Evolutionary conservation across 1,140 invertebrate species (phyloP).

Genomic region (Pachyrhynchus sulphureomaculatus): DNA sequence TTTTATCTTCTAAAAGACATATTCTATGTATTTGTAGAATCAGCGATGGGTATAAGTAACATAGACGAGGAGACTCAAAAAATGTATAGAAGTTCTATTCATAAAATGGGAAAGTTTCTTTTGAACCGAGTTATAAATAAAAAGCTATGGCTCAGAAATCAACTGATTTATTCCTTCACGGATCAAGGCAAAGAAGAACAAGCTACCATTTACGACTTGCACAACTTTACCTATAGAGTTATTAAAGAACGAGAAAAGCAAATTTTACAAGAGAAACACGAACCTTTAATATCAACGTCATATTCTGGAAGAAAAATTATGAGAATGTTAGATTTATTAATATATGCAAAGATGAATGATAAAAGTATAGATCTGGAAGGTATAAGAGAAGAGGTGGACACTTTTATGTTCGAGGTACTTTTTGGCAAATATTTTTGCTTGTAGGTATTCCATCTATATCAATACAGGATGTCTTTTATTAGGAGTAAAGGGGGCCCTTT

Average conservation of each 20-base stretch:
- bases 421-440: not conserved
- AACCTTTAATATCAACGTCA: not conserved
- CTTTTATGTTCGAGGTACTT: conserved; percentile 78
- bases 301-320: conserved; percentile 55
- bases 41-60: conserved; percentile 28
- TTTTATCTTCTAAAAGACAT: no score
- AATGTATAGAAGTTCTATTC: conserved; percentile 60
- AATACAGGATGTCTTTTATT: no score
- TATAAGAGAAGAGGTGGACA: conserved; percentile 83
- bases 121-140: conserved; percentile 57
- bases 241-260: conserved; percentile 38
- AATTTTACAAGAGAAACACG: not conserved
- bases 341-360: conserved; percentile 61
- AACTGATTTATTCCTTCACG: conserved; percentile 27
- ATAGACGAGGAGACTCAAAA: conserved; percentile 12
- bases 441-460: no score
- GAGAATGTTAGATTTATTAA: conserved; percentile 74
- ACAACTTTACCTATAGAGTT: conserved; percentile 68
- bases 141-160: conserved; percentile 58
- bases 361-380: conserved; percentile 61
- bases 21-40: no score
- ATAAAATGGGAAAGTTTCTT: conserved; percentile 52
- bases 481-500: no score
- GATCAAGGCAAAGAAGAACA: conserved; percentile 44
- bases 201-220: conserved; percentile 58